phyloP scores from a whole-genome alignment of 2,113 vertebrate species.

The Aptenodytes forsteri region DNA sequence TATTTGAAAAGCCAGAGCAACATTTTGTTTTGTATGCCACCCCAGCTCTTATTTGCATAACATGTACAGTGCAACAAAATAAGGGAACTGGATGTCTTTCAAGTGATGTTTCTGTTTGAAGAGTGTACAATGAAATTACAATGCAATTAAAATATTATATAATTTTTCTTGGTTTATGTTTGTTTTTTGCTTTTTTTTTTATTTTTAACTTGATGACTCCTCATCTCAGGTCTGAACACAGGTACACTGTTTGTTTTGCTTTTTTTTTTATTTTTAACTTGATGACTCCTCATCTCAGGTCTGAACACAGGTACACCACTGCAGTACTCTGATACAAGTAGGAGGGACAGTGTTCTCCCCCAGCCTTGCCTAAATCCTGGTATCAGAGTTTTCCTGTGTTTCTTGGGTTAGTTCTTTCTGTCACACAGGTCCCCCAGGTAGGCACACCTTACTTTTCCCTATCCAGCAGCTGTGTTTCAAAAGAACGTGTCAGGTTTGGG shows the following conservation, averaged over 20 bases:
- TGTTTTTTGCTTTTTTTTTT: background rate
- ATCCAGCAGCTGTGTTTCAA: background rate
- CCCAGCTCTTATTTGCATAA: slow-evolving; percentile 13
- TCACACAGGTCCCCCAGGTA: background rate
- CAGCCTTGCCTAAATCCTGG: background rate
- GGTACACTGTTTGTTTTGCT: no score
- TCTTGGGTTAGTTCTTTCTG: background rate
- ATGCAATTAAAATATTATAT: slow-evolving; percentile 71
- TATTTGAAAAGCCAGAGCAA: slow-evolving; percentile 14
- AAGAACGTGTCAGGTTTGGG: background rate
- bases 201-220: background rate
- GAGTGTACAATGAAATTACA: slow-evolving; percentile 56
- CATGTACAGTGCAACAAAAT: background rate
- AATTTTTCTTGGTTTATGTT: background rate
- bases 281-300: background rate
- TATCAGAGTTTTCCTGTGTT: background rate
- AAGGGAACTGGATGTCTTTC: slow-evolving; percentile 43
- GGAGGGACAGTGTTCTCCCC: background rate
- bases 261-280: background rate
- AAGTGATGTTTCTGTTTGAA: slow-evolving; percentile 57
- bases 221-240: background rate
- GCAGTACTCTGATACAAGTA: background rate
- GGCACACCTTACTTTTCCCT: background rate
- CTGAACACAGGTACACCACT: background rate
- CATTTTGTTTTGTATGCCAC: slow-evolving; percentile 20